Percentiles rank a stretch among this genome's conserved stretches.
These are phyloP conservation scores for Characodon lateralis DNA, from an alignment of 2,797 vertebrate genomes.

Conservation along the genomic window DNA sequence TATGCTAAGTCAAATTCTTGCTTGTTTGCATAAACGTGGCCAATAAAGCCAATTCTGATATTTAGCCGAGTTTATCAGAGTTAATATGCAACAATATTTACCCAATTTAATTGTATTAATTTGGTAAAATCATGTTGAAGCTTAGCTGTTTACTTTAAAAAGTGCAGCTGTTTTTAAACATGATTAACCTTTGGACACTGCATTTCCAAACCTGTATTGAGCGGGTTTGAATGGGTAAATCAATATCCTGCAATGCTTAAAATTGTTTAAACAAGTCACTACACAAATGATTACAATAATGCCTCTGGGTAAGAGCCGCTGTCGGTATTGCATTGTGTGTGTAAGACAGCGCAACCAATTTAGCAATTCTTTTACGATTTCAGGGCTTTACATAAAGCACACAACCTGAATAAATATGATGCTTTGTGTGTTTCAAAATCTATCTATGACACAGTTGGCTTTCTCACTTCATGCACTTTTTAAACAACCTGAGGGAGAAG, in stretches of 20 bases:
- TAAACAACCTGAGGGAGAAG: conserved; percentile 31
- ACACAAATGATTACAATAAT: conserved; percentile 13
- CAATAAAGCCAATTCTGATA: neutral
- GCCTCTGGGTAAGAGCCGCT: conserved; percentile 11
- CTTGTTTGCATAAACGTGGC: neutral
- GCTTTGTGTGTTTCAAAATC: conserved; percentile 12
- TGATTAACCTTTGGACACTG: conserved; percentile 12
- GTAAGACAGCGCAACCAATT: conserved; percentile 12
- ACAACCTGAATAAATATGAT: conserved; percentile 1
- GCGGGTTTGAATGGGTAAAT: conserved; percentile 20
- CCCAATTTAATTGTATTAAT: conserved; percentile 2
- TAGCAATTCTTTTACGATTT: conserved; percentile 7
- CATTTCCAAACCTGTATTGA: conserved; percentile 11
- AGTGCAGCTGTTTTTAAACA: conserved; percentile 23
- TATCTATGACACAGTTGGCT: conserved; percentile 24
- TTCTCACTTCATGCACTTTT: conserved; percentile 16
- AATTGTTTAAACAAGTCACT: conserved; percentile 19
- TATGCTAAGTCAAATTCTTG: neutral
- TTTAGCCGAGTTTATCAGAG: neutral
- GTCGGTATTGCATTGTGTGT: conserved; percentile 13
- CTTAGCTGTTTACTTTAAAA: conserved; percentile 13
- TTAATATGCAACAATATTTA: neutral
- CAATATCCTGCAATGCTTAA: conserved; percentile 26
- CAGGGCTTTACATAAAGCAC: neutral
- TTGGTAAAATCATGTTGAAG: conserved; percentile 1